Conservation (phyloP, 2,888 invertebrate genomes). For the Coenonympha arcania region DNA sequence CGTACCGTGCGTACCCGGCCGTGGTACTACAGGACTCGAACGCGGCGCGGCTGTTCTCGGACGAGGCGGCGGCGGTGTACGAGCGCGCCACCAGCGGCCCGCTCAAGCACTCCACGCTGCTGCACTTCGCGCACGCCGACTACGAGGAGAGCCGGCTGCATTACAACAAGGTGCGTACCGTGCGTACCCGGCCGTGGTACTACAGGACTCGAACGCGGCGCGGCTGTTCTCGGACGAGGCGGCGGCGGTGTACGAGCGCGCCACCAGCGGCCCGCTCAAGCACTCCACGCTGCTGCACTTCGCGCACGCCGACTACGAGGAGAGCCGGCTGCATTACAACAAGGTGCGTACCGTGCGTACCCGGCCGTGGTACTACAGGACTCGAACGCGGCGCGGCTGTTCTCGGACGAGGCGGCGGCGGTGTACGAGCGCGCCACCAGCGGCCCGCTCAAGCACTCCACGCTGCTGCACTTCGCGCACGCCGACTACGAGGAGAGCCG, state of each 20-base stretch:
- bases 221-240: conserved; percentile 96
- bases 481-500: conserved; percentile 99
- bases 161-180: conserved; percentile 90
- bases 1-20: too few relatives aligned
- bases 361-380: conserved; percentile 82
- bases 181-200: too few relatives aligned
- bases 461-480: conserved; percentile 96
- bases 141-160: conserved; percentile 98
- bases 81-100: conserved; percentile 92
- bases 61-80: conserved; percentile 95
- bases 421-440: conserved; percentile 95
- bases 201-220: conserved; percentile 91
- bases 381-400: conserved; percentile 91
- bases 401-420: conserved; percentile 94
- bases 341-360: too few relatives aligned
- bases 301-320: conserved; percentile 99
- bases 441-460: conserved; percentile 90
- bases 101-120: conserved; percentile 90
- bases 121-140: conserved; percentile 99
- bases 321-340: conserved; percentile 95
- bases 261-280: conserved; percentile 88
- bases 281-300: conserved; percentile 96
- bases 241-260: conserved; percentile 94
- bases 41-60: conserved; percentile 92
- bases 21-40: conserved; percentile 86